Evolutionary conservation across 2,888 invertebrate species (phyloP).

Genomic region (Allygus modestus): DNA sequence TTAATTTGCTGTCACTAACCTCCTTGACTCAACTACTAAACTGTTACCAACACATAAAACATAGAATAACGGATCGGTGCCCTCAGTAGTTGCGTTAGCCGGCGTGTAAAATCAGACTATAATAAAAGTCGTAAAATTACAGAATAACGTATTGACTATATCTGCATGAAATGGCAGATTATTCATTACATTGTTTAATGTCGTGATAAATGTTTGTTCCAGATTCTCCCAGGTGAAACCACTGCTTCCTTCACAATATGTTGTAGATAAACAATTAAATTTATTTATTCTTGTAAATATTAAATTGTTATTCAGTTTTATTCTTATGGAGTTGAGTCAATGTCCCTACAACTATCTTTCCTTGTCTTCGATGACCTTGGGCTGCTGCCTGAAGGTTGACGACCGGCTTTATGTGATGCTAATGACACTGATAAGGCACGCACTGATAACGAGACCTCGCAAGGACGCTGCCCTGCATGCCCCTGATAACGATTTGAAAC

Average conservation of each 20-base stretch:
- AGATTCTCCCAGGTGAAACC: not conserved
- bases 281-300: constrained; percentile 33
- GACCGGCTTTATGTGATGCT: constrained; percentile 2
- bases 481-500: not conserved
- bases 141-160: no score
- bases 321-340: not conserved
- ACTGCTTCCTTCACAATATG: not conserved
- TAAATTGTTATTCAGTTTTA: not conserved
- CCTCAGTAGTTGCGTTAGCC: no score
- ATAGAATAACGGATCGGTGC: no score
- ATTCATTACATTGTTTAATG: no score
- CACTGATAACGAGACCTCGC: constrained; percentile 29
- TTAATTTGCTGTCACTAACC: no score
- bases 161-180: no score
- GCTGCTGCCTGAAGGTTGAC: not conserved
- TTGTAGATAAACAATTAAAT: constrained; percentile 12
- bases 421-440: constrained; percentile 42
- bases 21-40: no score
- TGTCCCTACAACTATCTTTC: not conserved
- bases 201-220: not conserved
- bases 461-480: constrained; percentile 41
- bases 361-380: constrained; percentile 6
- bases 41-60: no score
- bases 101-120: no score
- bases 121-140: no score